A percentile compares a stretch with the other conserved stretches of the same genome.
These are phyloP conservation scores for Hippocampus zosterae DNA, from an alignment of 2,113 vertebrate genomes.

Conservation along the genomic window DNA sequence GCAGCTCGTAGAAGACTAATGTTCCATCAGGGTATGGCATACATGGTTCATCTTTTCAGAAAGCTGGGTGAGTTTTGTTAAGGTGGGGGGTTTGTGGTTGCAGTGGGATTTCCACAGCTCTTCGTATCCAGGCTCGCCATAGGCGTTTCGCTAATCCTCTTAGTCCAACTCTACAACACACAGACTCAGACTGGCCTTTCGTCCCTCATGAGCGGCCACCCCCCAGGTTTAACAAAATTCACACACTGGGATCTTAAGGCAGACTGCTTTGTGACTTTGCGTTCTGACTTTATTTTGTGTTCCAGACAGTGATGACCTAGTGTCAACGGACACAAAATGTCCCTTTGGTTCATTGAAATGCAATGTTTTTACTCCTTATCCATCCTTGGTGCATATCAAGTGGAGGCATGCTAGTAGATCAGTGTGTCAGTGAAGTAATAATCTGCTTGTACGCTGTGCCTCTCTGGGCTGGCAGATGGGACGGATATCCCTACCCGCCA, in stretches of 20 bases:
- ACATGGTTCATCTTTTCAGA: constrained; percentile 19
- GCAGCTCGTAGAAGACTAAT: constrained; percentile 18
- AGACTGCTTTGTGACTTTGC: constrained; percentile 27
- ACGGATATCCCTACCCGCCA: constrained; percentile 64
- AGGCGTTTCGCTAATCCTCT: constrained; percentile 72
- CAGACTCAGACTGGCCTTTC: constrained; percentile 55
- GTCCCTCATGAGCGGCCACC: constrained; percentile 49
- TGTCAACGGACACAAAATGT: not conserved
- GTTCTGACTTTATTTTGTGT: constrained; percentile 3
- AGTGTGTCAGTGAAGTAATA: constrained; percentile 63
- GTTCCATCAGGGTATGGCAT: constrained; percentile 29
- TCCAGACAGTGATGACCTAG: constrained; percentile 6
- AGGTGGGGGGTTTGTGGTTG: constrained; percentile 40
- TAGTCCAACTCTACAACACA: constrained; percentile 65
- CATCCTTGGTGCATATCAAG: constrained; percentile 4
- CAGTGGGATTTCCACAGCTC: constrained; percentile 67
- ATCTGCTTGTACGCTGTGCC: constrained; percentile 59
- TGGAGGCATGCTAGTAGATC: constrained; percentile 60
- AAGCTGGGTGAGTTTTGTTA: constrained; percentile 23
- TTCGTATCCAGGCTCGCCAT: constrained; percentile 64
- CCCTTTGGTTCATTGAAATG: constrained; percentile 6
- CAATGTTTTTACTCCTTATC: constrained; percentile 11
- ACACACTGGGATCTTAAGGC: constrained; percentile 40
- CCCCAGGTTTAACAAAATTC: constrained; percentile 37
- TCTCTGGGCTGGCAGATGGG: constrained; percentile 67